phyloP scores from a whole-genome alignment of 2,797 vertebrate genomes.

The Lacerta agilis region DNA sequence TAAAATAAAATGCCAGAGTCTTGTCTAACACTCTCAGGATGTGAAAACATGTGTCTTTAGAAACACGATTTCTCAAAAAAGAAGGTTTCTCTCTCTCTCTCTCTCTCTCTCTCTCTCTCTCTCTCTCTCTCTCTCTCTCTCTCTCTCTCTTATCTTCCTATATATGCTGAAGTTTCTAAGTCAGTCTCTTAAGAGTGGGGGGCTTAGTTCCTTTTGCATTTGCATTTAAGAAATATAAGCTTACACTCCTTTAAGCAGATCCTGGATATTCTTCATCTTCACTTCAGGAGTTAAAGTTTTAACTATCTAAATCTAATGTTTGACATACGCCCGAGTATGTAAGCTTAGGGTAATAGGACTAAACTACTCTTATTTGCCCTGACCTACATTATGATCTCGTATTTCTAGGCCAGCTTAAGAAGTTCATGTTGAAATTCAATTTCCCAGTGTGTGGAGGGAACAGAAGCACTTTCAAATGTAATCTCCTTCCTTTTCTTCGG shows the following conservation, averaged over 20 bases:
- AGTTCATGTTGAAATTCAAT: constrained; percentile 65
- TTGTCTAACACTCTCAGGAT: neutral
- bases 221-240: constrained; percentile 69
- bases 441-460: constrained; percentile 65
- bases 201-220: constrained; percentile 53
- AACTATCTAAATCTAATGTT: constrained; percentile 63
- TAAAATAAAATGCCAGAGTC: neutral
- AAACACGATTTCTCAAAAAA: constrained; percentile 43
- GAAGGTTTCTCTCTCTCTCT: constrained; percentile 3
- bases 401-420: constrained; percentile 71
- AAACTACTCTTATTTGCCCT: constrained; percentile 66
- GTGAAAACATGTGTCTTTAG: constrained; percentile 37
- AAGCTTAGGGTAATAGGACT: constrained; percentile 73
- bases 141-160: constrained; percentile 47
- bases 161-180: constrained; percentile 37
- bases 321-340: constrained; percentile 26
- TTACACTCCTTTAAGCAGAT: constrained; percentile 64
- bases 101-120: constrained; percentile 31
- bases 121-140: neutral
- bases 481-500: constrained; percentile 68
- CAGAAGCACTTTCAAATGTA: constrained; percentile 69
- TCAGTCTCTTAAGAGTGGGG: constrained; percentile 55
- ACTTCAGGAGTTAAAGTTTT: constrained; percentile 68
- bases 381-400: constrained; percentile 71
- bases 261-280: constrained; percentile 59